Evolutionary conservation across 2,797 vertebrate species (phyloP), one percentile per base, ranked within the genome.

Genomic region (Premnoplex brunnescens): DNA sequence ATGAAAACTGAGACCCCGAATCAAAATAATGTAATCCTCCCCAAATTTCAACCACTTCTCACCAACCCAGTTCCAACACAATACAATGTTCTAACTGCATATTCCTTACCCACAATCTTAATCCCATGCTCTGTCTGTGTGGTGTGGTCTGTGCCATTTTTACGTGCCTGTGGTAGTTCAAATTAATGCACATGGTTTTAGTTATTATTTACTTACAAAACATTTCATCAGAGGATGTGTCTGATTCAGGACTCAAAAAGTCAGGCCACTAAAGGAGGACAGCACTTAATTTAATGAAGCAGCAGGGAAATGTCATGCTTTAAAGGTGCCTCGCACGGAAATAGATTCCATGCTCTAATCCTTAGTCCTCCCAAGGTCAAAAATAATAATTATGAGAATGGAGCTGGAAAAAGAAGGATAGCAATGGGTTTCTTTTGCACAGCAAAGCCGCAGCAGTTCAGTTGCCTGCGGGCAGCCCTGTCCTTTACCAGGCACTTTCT

Each of bases 211-310:
- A 79, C 67, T 88, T 93, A 76, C 87, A 92, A 94, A 95, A 93
- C 49, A 82, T 84, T 81, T 94, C 54, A 54, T 93, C 85, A 93
- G 78, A 89, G 18, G 26, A 81, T 46, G 77, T 73, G 68, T 78
- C 88, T 96, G 91, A 95, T 89, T 95, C 88, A 97, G 64, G 51
- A 52, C 59, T 71, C 80, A 90, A 91, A 92, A 95, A 95, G 88
- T 55, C 77, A 90, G 74, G 80, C 80, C 73, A 87, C 32, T 85
- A 66, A 95, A 93, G 56, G 55, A 92, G 77, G 83, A 66, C 66
- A 91, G 44, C 63, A 63, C 67, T 84, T 92, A 94, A 75, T 82
- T 67, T 94, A 88, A 92, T 74, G 74, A 90, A 76, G 81, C 46
- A 75, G 52, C 59, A 82, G 64, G 52, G 85, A 91, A 91, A 91